phyloP scores from a whole-genome alignment of 2,797 vertebrate genomes.

The Gallirallus australis region DNA sequence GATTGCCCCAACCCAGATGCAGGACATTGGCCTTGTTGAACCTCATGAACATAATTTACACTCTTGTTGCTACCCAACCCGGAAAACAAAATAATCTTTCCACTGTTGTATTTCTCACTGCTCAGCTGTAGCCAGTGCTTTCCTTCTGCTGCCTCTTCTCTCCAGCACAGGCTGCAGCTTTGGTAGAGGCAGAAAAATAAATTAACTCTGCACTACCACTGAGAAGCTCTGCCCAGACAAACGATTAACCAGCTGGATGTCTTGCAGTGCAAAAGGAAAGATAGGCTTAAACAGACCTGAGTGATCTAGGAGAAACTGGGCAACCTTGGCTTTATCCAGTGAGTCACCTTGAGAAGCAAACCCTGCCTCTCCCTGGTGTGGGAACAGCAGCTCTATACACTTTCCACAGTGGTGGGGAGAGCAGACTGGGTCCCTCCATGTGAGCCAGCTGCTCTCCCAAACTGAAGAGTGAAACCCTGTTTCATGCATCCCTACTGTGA shows the following conservation, averaged over 20 bases:
- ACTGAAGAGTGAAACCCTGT: not conserved
- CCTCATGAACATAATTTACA: not conserved
- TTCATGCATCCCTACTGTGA: not conserved
- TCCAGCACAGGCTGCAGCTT: not conserved
- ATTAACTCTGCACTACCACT: not conserved
- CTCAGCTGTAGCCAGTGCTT: not conserved
- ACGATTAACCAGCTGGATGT: not conserved
- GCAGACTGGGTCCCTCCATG: rapidly evolving
- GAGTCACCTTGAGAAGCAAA: not conserved
- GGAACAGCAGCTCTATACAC: not conserved
- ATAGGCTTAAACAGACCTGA: not conserved
- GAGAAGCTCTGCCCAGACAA: not conserved
- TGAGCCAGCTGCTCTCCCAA: not conserved
- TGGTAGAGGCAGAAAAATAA: not conserved
- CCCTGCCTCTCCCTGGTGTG: not conserved
- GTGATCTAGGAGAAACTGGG: not conserved
- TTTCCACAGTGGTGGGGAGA: not conserved
- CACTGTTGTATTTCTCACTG: not conserved
- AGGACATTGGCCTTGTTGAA: too few relatives aligned
- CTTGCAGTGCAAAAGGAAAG: not conserved
- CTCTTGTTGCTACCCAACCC: not conserved
- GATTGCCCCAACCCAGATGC: too few relatives aligned
- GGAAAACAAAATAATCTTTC: not conserved
- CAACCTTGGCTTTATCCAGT: not conserved
- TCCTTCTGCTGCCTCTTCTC: not conserved